phyloP scores from a whole-genome alignment of 2,888 invertebrate species.

The Lutraria lutraria region DNA sequence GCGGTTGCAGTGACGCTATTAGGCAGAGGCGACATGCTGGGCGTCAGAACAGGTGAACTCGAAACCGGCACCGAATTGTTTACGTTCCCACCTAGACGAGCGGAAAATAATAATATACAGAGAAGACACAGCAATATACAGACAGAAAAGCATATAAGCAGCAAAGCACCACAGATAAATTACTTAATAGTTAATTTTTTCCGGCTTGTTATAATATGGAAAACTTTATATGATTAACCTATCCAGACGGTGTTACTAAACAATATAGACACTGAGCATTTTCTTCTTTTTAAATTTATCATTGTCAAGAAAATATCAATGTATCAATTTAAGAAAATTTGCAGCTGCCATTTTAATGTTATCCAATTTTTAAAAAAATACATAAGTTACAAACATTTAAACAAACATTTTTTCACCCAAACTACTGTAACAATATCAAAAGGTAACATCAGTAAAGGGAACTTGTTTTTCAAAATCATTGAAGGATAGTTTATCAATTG shows the following conservation, averaged over 20 bases:
- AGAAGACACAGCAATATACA: constrained; percentile 40
- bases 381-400: background rate
- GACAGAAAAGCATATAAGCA: constrained; percentile 38
- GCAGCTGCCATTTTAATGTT: background rate
- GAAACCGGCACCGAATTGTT: constrained; percentile 81
- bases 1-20: constrained; percentile 80
- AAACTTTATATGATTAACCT: background rate
- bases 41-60: constrained; percentile 83
- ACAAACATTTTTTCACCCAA: constrained; percentile 7
- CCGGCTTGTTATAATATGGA: background rate
- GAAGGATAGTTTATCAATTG: background rate
- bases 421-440: constrained; percentile 20
- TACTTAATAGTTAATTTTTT: background rate
- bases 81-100: constrained; percentile 75
- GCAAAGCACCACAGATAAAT: constrained; percentile 32
- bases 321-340: background rate
- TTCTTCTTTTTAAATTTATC: background rate
- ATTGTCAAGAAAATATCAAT: background rate
- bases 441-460: background rate
- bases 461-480: background rate
- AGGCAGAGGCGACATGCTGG: constrained; percentile 84
- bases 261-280: background rate
- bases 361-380: background rate
- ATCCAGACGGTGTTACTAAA: background rate
- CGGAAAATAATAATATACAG: constrained; percentile 47